A percentile compares a stretch with the other conserved stretches of the same genome.
phyloP scores from a whole-genome alignment of 2,888 invertebrate genomes.

The Ametastegia equiseti region DNA sequence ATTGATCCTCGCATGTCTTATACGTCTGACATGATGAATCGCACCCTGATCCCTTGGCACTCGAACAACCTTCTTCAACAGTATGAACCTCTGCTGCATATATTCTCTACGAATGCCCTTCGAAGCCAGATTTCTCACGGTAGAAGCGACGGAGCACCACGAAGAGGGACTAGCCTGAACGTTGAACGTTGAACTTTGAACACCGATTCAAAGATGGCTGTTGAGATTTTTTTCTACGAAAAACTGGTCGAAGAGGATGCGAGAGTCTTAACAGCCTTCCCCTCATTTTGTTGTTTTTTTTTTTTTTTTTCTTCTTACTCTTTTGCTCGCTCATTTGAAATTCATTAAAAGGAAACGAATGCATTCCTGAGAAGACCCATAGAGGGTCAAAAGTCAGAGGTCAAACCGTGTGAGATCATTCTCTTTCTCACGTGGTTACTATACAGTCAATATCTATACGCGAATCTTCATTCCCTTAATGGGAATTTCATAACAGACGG shows the following conservation, averaged over 20 bases:
- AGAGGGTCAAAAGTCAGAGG: constrained; percentile 2
- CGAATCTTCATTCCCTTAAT: neutral
- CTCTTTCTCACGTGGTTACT: constrained; percentile 10
- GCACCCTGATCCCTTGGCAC: constrained; percentile 35
- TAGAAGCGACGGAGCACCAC: constrained; percentile 52
- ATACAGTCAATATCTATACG: neutral
- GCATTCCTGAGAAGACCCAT: constrained; percentile 20
- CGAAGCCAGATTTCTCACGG: constrained; percentile 69
- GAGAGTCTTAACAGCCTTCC: constrained; percentile 59
- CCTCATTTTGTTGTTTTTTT: constrained; percentile 46
- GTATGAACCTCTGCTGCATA: constrained; percentile 64
- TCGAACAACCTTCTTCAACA: constrained; percentile 58
- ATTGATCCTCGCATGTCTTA: neutral
- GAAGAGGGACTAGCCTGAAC: neutral
- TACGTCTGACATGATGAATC: neutral
- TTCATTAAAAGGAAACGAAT: constrained; percentile 18
- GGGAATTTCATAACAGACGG: neutral
- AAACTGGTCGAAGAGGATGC: constrained; percentile 56
- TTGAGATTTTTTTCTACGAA: constrained; percentile 53
- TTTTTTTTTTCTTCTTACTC: constrained; percentile 52
- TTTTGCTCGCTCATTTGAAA: constrained; percentile 3
- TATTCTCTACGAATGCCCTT: constrained; percentile 65
- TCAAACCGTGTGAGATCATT: constrained; percentile 14
- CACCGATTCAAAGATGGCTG: constrained; percentile 27
- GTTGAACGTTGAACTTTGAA: constrained; percentile 13